Conservation (phyloP, 2,888 invertebrate genomes). For the Nomada fabriciana region DNA sequence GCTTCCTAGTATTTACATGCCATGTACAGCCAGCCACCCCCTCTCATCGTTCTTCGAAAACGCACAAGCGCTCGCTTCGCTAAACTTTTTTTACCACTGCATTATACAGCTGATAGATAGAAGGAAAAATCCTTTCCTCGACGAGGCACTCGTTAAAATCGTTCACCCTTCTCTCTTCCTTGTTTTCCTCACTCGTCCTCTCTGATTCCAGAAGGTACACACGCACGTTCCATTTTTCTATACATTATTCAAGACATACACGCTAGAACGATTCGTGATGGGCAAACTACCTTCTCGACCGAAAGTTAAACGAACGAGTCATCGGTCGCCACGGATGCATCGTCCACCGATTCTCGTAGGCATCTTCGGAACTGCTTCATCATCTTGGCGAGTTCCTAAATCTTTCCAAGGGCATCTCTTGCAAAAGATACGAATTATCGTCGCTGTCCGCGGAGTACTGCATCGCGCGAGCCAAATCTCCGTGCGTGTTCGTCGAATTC, state of each 20-base stretch:
- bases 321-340: constrained; percentile 66
- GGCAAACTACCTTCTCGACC: constrained; percentile 65
- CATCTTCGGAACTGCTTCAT: constrained; percentile 4
- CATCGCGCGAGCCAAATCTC: not conserved
- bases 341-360: constrained; percentile 58
- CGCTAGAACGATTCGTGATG: constrained; percentile 65
- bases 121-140: constrained; percentile 4
- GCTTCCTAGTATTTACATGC: constrained; percentile 65
- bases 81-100: constrained; percentile 25
- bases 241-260: constrained; percentile 73
- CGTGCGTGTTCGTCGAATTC: constrained; percentile 8
- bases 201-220: constrained; percentile 29
- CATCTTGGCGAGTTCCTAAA: not conserved
- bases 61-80: constrained; percentile 34
- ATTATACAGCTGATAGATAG: constrained; percentile 20
- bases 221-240: constrained; percentile 59
- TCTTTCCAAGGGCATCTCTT: not conserved
- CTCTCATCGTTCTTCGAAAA: constrained; percentile 44
- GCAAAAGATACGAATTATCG: not conserved
- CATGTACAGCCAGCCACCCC: constrained; percentile 54
- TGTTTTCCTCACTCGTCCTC: constrained; percentile 13
- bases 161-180: not conserved
- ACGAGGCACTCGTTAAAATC: constrained; percentile 1
- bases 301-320: constrained; percentile 74
- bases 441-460: not conserved